Conservation (phyloP, 1,140 invertebrate species). For the Drosophila lowei region DNA sequence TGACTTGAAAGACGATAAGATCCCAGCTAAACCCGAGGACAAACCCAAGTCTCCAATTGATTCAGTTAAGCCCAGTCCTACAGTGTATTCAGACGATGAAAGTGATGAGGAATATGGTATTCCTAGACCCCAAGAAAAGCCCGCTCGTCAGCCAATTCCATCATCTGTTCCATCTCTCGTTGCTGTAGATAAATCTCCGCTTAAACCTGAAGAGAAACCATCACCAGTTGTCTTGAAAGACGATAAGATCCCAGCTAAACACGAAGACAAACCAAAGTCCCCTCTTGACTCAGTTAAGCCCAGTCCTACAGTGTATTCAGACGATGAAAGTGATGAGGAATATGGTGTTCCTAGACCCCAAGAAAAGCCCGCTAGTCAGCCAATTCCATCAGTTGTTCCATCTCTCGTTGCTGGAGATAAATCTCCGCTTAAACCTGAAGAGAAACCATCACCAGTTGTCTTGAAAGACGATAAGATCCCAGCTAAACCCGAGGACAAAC, state of each 20-base stretch:
- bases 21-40: neutral
- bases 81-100: neutral
- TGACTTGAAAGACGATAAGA: neutral
- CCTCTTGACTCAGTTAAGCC: neutral
- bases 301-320: conserved; percentile 19
- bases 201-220: conserved; percentile 11
- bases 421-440: conserved; percentile 8
- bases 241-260: conserved; percentile 4
- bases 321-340: conserved; percentile 33
- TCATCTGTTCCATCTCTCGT: neutral
- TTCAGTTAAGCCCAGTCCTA: neutral
- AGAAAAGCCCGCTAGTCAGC: conserved; percentile 3
- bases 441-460: conserved; percentile 9
- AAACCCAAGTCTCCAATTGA: neutral
- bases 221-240: conserved; percentile 11
- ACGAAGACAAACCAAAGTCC: conserved; percentile 24
- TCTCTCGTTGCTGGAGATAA: neutral
- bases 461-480: neutral
- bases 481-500: conserved; percentile 21
- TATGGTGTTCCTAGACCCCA: conserved; percentile 3
- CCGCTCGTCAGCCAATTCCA: conserved; percentile 1
- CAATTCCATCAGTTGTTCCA: conserved; percentile 2
- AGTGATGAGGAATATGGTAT: conserved; percentile 1
- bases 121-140: conserved; percentile 1
- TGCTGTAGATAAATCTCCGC: conserved; percentile 1